These are phyloP conservation scores for Ridgeia piscesae DNA, from an alignment of 1,140 invertebrate genomes.

Conservation along the genomic window DNA sequence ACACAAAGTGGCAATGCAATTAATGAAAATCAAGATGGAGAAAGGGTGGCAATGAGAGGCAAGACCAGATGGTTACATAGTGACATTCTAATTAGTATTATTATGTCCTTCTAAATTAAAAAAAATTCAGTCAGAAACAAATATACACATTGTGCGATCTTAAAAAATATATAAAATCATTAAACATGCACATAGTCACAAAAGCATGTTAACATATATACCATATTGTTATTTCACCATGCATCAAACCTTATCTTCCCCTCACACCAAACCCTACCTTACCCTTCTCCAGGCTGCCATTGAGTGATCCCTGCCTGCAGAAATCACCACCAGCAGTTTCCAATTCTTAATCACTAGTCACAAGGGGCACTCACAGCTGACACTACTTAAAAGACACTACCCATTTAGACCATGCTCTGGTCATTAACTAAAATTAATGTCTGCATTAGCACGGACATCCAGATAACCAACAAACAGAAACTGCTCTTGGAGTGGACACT, in stretches of 20 bases:
- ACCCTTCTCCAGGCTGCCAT: not conserved
- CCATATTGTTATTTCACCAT: not conserved
- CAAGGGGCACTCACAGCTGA: not conserved
- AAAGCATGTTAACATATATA: not conserved
- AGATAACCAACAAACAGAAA: not conserved
- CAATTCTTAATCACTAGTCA: not conserved
- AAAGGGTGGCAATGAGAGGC: too few species aligned
- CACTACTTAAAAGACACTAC: not conserved
- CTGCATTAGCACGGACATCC: not conserved
- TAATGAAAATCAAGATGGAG: too few species aligned
- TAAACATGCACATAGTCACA: not conserved
- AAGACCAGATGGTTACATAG: too few species aligned
- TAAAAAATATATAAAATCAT: not conserved
- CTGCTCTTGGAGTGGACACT: not conserved
- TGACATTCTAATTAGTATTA: too few species aligned
- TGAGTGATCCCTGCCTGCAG: not conserved
- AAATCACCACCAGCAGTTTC: not conserved
- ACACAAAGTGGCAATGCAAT: too few species aligned
- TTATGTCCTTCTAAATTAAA: too few species aligned
- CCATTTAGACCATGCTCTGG: not conserved
- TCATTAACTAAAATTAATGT: not conserved
- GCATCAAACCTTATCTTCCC: not conserved
- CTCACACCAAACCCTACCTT: not conserved
- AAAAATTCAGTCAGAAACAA: not conserved
- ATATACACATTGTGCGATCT: not conserved